Base-by-base conservation (phyloP, 2,797 vertebrate species). In the Syngnathus acus region DNA sequence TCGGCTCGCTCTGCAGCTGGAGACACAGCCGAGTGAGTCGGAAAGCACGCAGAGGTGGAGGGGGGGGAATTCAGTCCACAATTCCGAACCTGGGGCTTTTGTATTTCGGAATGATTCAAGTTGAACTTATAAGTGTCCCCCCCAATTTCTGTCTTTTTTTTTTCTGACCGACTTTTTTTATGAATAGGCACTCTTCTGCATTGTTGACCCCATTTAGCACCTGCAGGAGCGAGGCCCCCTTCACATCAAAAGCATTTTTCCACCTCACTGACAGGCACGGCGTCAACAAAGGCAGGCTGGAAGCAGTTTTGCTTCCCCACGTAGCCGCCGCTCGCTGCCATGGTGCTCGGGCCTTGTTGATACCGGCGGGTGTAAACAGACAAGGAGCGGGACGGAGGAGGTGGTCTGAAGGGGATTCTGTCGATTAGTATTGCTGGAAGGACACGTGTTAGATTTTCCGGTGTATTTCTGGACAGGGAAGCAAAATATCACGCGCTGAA, bases 311-410 rank as follows among this genome's bases (percentile, higher is more conserved):
- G 9, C 70, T 45, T 62, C 63, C 66, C 58, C 63, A 65, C 26
- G 26, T 11, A 2, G 26, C 26, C 19, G 59, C 55, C 40, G 69
- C 47, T 73, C 38, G 86, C 87, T 88, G 73, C 84, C 79, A 83
- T 81, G 79, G 76, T 50, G 60, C 58, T 48, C 40, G 10, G 74
- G 71, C 16, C 39, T 37, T 88, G 84, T 87, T 88, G 82, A 86
- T 79, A 75, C 73, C 79, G 80, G 48, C 79, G 78, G 81, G 72
- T 71, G 78, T 85, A 86, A 86, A 88, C 79, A 87, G 68, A 74
- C 65, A 16, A n/a, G 65, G 72, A 74, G 68, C 21, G 67, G 74
- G 66, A 62, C 72, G 71, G 77, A 74, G 68, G 68, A 61, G 63
- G 38, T 40, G 72, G 68, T 55, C 72, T 63, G 54, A 58, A 58